Base-by-base conservation (phyloP, 2,113 vertebrate genomes). In the Perca schrenkii region DNA sequence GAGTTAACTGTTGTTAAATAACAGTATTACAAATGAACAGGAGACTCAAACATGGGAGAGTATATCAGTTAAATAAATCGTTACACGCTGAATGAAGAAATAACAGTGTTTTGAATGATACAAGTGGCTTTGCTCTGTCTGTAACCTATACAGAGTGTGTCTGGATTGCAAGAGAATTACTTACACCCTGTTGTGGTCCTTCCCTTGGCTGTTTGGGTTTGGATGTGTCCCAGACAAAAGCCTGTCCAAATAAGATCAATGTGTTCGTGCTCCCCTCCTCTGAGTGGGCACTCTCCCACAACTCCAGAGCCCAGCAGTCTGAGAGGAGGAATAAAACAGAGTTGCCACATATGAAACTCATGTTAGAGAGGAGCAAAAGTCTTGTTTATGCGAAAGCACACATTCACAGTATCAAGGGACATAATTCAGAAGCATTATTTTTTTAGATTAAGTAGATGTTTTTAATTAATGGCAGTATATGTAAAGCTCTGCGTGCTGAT, bases 231-330 rank as follows among this genome's bases (percentile, higher is more conserved):
- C 92, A 92, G 86, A 84, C 80, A 85, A 92, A 89, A 89, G 89
- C 79, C 87, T 77, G 82, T 87, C 86, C 85, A 92, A 91, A 91
- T 91, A 79, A 88, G 84, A 91, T 89, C 90, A 92, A 85, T 88
- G 83, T 92, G 89, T 89, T 86, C 67, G 46, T 84, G 75, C 77
- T 85, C 64, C 71, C 75, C 86, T 86, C 72, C 75, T 90, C 73
- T 21, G 88, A 91, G 77, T 70, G 66, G 86, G 43, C 62, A 75
- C 67, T 80, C 76, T 88, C 79, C 84, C 77, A 68, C 61, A 66
- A 83, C 77, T 85, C 62, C 58, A 77, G 25, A 73, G 77, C 61
- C 2, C 22, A 25, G 71, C 47, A 67, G 47, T 36, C 25, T 43
- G 67, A 85, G 19, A 74, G 67, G 34, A 79, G 61, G 63, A 66